phyloP scores from a whole-genome alignment of 2,888 invertebrate genomes.

The Ennomos erosarius region DNA sequence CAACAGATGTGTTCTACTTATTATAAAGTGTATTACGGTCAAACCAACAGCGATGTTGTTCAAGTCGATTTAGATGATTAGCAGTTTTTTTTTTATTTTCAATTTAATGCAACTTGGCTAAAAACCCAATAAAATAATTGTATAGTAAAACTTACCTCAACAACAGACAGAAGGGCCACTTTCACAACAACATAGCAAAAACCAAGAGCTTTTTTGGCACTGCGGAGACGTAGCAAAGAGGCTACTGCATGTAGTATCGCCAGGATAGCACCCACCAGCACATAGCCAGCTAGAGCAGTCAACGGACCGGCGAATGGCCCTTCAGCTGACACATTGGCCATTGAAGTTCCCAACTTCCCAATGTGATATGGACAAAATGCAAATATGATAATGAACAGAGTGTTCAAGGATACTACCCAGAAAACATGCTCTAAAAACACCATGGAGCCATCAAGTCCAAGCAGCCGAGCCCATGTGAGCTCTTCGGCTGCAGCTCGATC shows the following conservation, averaged over 20 bases:
- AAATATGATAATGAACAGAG: slow-evolving; percentile 98
- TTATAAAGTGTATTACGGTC: no score
- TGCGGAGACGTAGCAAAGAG: slow-evolving; percentile 91
- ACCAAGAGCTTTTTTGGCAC: slow-evolving; percentile 94
- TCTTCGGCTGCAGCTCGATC: slow-evolving; percentile 99
- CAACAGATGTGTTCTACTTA: no score
- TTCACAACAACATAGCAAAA: slow-evolving; percentile 95
- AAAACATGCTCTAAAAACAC: slow-evolving; percentile 99
- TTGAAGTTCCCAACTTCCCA: slow-evolving; percentile 92
- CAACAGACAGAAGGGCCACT: slow-evolving; percentile 97
- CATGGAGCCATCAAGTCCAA: slow-evolving; percentile 98
- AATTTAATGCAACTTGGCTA: no score
- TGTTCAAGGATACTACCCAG: slow-evolving; percentile 99
- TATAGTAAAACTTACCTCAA: slow-evolving; percentile 89
- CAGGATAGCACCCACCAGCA: slow-evolving; percentile 93
- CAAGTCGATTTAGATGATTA: no score
- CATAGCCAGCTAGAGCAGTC: slow-evolving; percentile 97
- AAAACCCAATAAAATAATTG: no score
- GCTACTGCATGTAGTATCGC: slow-evolving; percentile 94
- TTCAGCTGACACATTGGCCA: slow-evolving; percentile 79
- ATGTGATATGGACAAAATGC: slow-evolving; percentile 99
- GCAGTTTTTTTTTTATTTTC: no score
- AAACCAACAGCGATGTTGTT: no score
- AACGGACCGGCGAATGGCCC: slow-evolving; percentile 97
- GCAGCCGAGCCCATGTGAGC: slow-evolving; percentile 98